Conservation (phyloP, 1,140 invertebrate genomes). For the Microplitis demolitor region DNA sequence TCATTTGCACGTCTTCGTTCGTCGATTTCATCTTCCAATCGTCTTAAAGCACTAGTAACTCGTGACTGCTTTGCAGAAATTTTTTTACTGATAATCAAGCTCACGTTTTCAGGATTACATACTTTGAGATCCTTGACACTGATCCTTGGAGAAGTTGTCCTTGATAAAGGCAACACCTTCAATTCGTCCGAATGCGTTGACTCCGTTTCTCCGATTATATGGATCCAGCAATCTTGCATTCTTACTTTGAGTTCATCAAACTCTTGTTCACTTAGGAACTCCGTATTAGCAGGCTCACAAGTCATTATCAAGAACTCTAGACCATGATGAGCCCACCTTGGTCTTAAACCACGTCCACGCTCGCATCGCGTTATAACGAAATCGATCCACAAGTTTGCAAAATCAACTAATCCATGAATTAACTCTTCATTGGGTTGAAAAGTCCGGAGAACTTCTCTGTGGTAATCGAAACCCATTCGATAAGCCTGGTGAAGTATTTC, state of each 20-base stretch:
- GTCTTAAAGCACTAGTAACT: conserved; percentile 60
- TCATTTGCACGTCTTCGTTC: conserved; percentile 65
- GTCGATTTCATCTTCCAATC: conserved; percentile 71
- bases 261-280: conserved; percentile 73
- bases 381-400: conserved; percentile 86
- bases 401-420: conserved; percentile 68
- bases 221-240: conserved; percentile 78
- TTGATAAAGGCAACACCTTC: conserved; percentile 42
- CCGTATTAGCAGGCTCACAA: conserved; percentile 80
- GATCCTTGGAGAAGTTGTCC: conserved; percentile 49
- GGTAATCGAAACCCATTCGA: conserved; percentile 89
- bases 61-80: conserved; percentile 35
- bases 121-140: conserved; percentile 27
- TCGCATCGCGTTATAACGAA: conserved; percentile 84
- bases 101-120: not conserved
- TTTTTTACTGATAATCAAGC: conserved; percentile 31
- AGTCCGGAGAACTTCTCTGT: conserved; percentile 78
- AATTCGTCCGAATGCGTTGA: conserved; percentile 36
- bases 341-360: conserved; percentile 78
- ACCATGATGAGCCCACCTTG: conserved; percentile 85
- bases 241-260: conserved; percentile 76
- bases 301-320: conserved; percentile 83
- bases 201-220: conserved; percentile 74
- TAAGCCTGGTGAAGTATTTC: conserved; percentile 87
- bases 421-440: conserved; percentile 60